phyloP scores from a whole-genome alignment of 1,140 invertebrate genomes.

The Hylaeus volcanicus region DNA sequence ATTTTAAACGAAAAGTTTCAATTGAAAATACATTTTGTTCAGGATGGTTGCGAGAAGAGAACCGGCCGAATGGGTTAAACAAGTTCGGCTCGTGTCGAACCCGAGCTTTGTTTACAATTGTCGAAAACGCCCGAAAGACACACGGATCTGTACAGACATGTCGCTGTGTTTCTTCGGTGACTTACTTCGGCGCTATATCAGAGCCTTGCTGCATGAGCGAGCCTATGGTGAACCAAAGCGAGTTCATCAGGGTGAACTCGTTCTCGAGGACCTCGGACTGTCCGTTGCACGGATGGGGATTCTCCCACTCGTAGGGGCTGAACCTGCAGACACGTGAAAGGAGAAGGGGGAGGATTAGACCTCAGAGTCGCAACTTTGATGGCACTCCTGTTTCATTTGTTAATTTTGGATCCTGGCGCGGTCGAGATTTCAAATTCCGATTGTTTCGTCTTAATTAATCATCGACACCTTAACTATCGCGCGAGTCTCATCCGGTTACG shows the following conservation, averaged over 20 bases:
- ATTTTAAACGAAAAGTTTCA: too few relatives aligned
- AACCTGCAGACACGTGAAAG: constrained; percentile 84
- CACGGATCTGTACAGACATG: neutral
- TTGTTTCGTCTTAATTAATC: neutral
- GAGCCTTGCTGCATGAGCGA: constrained; percentile 95
- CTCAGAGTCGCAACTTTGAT: constrained; percentile 66
- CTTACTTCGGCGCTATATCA: constrained; percentile 91
- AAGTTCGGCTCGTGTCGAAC: too few relatives aligned
- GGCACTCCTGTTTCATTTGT: neutral
- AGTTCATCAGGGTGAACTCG: constrained; percentile 93
- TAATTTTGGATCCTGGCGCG: neutral
- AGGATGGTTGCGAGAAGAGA: too few relatives aligned
- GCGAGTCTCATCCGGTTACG: too few relatives aligned
- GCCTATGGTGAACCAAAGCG: constrained; percentile 93
- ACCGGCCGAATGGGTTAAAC: neutral
- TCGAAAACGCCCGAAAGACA: neutral
- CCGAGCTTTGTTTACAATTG: too few relatives aligned
- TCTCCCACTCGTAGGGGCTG: constrained; percentile 95
- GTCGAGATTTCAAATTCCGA: neutral
- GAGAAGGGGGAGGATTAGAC: constrained; percentile 73
- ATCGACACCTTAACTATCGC: too few relatives aligned
- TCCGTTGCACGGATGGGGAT: constrained; percentile 89
- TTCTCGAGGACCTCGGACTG: constrained; percentile 91
- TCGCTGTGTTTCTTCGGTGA: constrained; percentile 57
- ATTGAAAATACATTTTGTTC: too few relatives aligned